Evolutionary conservation across 1,140 invertebrate genomes (phyloP).

Genomic region (Rhopalosiphum padi): DNA sequence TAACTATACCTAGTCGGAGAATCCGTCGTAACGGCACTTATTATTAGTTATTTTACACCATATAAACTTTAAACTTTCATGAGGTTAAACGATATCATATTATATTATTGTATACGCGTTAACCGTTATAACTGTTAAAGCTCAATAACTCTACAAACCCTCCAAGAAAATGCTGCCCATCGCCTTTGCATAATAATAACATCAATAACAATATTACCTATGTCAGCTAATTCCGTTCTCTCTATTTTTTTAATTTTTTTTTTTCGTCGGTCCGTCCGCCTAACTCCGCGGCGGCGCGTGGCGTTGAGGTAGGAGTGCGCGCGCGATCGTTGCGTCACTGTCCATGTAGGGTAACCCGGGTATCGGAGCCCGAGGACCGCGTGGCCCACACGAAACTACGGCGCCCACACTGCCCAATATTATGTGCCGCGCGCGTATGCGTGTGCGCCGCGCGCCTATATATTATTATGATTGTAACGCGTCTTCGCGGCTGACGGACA

Average conservation of each 20-base stretch:
- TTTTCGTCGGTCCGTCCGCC: neutral
- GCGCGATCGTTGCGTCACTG: slow-evolving; percentile 46
- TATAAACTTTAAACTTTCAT: no score
- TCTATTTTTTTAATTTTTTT: neutral
- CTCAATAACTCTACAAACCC: no score
- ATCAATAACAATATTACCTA: neutral
- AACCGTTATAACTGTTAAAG: no score
- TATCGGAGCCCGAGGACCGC: slow-evolving; percentile 52
- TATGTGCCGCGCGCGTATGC: neutral
- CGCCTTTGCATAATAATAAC: neutral
- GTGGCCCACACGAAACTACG: slow-evolving; percentile 51
- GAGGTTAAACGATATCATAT: no score
- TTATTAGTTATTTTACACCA: neutral
- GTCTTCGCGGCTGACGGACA: neutral
- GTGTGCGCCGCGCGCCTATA: neutral
- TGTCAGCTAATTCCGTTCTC: no score
- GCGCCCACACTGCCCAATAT: slow-evolving; percentile 34
- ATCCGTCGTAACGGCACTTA: no score
- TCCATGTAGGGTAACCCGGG: slow-evolving; percentile 56
- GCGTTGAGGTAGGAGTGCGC: slow-evolving; percentile 53
- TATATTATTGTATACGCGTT: no score
- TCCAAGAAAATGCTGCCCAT: no score
- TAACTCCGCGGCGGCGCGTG: neutral
- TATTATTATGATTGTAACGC: neutral
- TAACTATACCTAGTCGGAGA: no score